Evolutionary conservation across 92 coral and sea anemone genomes (phyloP), one percentile per base, ranked within the genome.

Genomic region (Isaurus tuberculatus): DNA sequence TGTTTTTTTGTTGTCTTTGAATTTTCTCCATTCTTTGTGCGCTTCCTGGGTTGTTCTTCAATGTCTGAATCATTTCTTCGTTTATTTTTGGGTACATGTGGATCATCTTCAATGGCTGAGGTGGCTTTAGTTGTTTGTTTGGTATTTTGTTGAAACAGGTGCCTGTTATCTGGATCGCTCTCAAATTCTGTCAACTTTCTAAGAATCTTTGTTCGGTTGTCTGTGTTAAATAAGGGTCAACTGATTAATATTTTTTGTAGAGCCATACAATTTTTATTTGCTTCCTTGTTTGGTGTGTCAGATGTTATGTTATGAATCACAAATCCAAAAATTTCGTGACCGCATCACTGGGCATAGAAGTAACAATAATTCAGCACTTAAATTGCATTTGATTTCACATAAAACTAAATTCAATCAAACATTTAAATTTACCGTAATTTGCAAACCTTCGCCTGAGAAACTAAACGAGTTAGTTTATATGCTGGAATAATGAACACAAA

Each of bases 161-260:
- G 67, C 26, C 67, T 61, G 67, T 61, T 61, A 1, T 61, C 34
- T 61, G 30, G 31, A 61, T 61, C 67, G 32, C 67, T 61, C 67
- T 61, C 67, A 61, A 61, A 61, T 61, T 61, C 31, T 4, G 30
- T 61, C 33, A 23, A 14, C 67, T 61, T 61, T 6, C 33, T 25
- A 23, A 61, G 67, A 23, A 61, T 61, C 32, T 61, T 61, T 61
- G 67, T 61, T 61, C 67, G 67, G 67, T 13, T 7, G 67, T 61
- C 67, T 61, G 17, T 61, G 32, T 61, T 26, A 61, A 31, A 26
- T 61, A 20, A 61, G 67, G 67, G 32, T 23, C 67, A 61, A 61
- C 67, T 61, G 67, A 22, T 23, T 23, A 22, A 23, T 23, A 60
- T 5, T 60, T 60, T 60, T 60, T 60, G 66, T 60, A 5, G 31